Percentiles rank a stretch among this genome's conserved stretches.
These are phyloP conservation scores for Nematostella vectensis DNA, from an alignment of 92 coral and sea anemone genomes.

Conservation along the genomic window DNA sequence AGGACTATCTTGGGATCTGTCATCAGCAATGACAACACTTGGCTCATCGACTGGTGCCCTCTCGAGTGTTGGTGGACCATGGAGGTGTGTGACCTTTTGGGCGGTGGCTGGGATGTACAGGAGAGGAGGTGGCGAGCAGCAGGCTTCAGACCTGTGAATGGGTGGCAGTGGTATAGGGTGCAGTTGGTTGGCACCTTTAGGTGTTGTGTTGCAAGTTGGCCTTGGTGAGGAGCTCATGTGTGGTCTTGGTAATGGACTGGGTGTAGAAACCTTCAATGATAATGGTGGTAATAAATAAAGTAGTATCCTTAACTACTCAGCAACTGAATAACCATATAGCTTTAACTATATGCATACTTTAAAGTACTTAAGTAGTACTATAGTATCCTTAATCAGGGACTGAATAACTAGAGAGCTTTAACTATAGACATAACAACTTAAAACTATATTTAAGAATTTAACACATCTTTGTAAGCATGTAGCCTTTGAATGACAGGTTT, in stretches of 20 bases:
- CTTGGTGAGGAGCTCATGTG: slow-evolving; percentile 30
- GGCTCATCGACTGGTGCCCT: slow-evolving; percentile 19
- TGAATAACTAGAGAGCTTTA: too few species aligned
- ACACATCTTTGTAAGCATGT: too few species aligned
- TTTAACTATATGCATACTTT: too few species aligned
- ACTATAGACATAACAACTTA: too few species aligned
- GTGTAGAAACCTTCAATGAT: slow-evolving; percentile 40
- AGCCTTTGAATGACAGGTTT: too few species aligned
- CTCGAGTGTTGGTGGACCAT: slow-evolving; percentile 76
- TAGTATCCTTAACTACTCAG: too few species aligned
- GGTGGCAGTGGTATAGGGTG: slow-evolving; percentile 22
- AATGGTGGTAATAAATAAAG: too few species aligned
- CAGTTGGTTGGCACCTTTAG: not conserved
- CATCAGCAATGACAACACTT: not conserved
- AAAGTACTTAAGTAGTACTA: too few species aligned
- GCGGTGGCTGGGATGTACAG: slow-evolving; percentile 87
- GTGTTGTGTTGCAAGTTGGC: too few species aligned
- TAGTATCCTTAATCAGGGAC: too few species aligned
- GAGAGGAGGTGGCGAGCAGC: slow-evolving; percentile 71
- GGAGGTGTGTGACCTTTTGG: slow-evolving; percentile 74
- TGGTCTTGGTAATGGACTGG: slow-evolving; percentile 53
- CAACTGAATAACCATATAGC: too few species aligned
- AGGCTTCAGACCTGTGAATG: slow-evolving; percentile 17
- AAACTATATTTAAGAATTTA: too few species aligned
- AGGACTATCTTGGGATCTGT: slow-evolving; percentile 6